Percentiles rank a stretch among this genome's conserved stretches.
Conservation (phyloP, 2,113 vertebrate species). For the Gymnarchus niloticus region DNA sequence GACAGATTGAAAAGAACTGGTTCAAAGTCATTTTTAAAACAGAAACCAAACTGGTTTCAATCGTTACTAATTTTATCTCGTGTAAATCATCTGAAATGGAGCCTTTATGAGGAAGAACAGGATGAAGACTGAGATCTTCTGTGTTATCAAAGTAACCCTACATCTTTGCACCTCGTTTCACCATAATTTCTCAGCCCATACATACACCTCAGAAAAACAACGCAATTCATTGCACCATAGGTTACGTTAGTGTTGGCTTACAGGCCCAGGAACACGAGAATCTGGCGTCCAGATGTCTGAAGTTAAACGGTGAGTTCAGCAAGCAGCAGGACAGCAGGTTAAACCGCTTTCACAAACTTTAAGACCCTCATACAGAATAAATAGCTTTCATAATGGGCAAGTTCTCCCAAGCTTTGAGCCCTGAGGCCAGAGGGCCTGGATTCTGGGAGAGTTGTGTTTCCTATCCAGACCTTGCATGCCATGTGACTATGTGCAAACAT, state of each 20-base stretch:
- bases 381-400: not conserved
- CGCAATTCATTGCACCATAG: not conserved
- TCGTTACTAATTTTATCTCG: not conserved
- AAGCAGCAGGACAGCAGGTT: not conserved
- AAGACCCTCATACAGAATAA: not conserved
- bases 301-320: not conserved
- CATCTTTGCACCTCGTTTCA: not conserved
- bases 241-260: not conserved
- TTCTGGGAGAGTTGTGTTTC: too few relatives aligned
- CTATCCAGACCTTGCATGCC: too few relatives aligned
- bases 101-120: not conserved
- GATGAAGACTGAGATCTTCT: not conserved
- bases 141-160: conserved; percentile 5
- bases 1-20: not conserved
- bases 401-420: not conserved
- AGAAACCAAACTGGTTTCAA: not conserved
- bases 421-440: too few relatives aligned
- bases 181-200: not conserved
- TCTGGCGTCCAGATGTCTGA: not conserved
- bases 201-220: not conserved
- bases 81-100: not conserved
- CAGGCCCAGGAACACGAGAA: not conserved
- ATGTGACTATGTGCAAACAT: not conserved
- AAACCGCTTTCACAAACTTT: not conserved
- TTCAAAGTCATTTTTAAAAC: not conserved